Evolutionary conservation across 2,888 invertebrate species (phyloP), one percentile per base, ranked within the genome.

Genomic region (Hecatera dysodea): DNA sequence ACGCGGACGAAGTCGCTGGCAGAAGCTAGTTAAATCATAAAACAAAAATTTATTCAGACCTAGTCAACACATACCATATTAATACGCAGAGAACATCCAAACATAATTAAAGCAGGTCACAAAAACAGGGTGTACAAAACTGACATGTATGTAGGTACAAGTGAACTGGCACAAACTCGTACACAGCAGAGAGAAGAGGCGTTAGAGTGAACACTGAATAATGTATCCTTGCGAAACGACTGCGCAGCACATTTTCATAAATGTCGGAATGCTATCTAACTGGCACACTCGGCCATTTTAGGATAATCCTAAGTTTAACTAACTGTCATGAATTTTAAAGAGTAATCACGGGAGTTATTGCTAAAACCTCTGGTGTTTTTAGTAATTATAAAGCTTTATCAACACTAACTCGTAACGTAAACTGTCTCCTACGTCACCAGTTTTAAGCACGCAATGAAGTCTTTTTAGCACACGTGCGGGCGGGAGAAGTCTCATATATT

Each of bases 231-330:
- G 29, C 50, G 67, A 81, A 80, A 82, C 56, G 78, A 78, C 66
- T 64, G 66, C 74, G 63, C 59, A 74, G 68, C 65, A 63, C 62
- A 68, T 70, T 78, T 83, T 78, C 84, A 78, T 81, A 81, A 82
- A 74, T 80, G 75, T 62, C 81, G 27, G 53, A 72, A 82, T 72
- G 70, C 67, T 74, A 64, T 71, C 68, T 68, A 62, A 75, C 67
- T 65, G 64, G 29, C 71, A 67, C 78, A 68, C 62, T 42, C 65
- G 52, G n/a, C 46, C 53, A 72, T 72, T 82, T 52, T 59, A 62
- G 61, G 60, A 44, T 72, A 77, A 81, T 72, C 60, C 82, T 72
- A 57, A 67, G 53, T 67, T 56, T 56, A 42, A 71, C 70, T 60
- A 79, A 63, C 46, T 50, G 57, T 46, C 60, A 66, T 67, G 46